These are phyloP conservation scores for Tanytarsus gracilentus DNA, from an alignment of 2,888 invertebrate genomes.

Conservation along the genomic window DNA sequence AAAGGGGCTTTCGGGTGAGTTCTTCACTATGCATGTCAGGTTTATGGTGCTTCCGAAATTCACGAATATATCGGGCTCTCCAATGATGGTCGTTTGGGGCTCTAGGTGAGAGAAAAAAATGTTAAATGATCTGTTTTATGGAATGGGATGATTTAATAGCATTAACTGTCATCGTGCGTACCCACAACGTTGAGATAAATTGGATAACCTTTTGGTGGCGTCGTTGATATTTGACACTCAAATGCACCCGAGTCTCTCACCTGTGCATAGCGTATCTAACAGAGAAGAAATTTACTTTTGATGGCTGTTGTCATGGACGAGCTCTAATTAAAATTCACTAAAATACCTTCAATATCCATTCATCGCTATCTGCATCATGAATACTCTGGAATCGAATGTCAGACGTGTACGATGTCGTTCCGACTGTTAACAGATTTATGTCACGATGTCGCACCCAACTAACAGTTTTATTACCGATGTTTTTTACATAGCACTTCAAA, in stretches of 20 bases:
- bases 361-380: constrained; percentile 75
- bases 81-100: constrained; percentile 54
- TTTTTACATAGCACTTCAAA: constrained; percentile 42
- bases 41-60: constrained; percentile 60
- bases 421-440: constrained; percentile 62
- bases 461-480: constrained; percentile 49
- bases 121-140: constrained; percentile 30
- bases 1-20: constrained; percentile 68
- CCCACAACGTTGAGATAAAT: constrained; percentile 64
- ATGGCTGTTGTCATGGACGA: neutral
- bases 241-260: constrained; percentile 70
- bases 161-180: constrained; percentile 43
- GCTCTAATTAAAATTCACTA: neutral
- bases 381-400: constrained; percentile 80
- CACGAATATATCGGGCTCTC: constrained; percentile 58
- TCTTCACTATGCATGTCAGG: constrained; percentile 50
- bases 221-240: constrained; percentile 69
- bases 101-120: too few relatives aligned
- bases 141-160: neutral
- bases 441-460: constrained; percentile 69
- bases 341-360: constrained; percentile 70
- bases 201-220: constrained; percentile 62
- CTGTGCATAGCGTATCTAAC: constrained; percentile 65
- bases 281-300: constrained; percentile 28
- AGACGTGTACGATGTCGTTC: constrained; percentile 66